Evolutionary conservation across 2,113 vertebrate genomes (phyloP), one percentile per base, ranked within the genome.

Genomic region (Uropsilus gracilis): DNA sequence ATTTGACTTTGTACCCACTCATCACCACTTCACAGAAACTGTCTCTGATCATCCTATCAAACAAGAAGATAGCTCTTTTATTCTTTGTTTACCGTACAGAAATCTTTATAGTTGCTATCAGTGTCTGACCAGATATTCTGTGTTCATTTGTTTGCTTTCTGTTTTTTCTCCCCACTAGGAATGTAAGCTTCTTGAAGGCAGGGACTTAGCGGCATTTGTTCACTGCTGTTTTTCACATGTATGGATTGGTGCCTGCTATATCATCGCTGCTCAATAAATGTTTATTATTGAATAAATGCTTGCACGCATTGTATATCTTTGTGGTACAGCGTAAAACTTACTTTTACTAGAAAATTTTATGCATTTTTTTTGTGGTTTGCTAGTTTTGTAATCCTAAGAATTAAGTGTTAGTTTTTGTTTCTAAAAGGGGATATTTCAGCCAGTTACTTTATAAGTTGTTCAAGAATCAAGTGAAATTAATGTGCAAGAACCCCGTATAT

Each of bases 141-240:
- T 73, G n/a, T 91, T 92, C 86, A 1, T 77, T 89, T 94, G 61
- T 86, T 92, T 73, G 11, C 3, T 76, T 81, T 75, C 46, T 72
- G 44, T 80, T 68, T 81, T 53, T 6, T 92, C 75, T 61, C 71
- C 59, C 28, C 71, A 90, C 3, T 72, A 83, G 72, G 34, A 76
- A 57, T 64, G 1, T 71, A 83, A 90, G 78, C 55, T 87, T 84
- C 77, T 69, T 8, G 14, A 94, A n/a, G 64, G 87, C 57, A 88
- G 44, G 37, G 37, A 26, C 37, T 37, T 78, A 44, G 22, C 69
- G n/a, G 53, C 1, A 1, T 61, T 90, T 94, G 55, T 80, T 71
- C 55, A 76, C 34, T 57, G n/a, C 55, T 82, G 1, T 64, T 57
- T 78, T 87, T 53, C 42, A 18, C 4, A 14, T 17, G 22, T 10